Evolutionary conservation across 2,888 invertebrate species (phyloP), one percentile per base, ranked within the genome.

Genomic region (Macropis europaea): DNA sequence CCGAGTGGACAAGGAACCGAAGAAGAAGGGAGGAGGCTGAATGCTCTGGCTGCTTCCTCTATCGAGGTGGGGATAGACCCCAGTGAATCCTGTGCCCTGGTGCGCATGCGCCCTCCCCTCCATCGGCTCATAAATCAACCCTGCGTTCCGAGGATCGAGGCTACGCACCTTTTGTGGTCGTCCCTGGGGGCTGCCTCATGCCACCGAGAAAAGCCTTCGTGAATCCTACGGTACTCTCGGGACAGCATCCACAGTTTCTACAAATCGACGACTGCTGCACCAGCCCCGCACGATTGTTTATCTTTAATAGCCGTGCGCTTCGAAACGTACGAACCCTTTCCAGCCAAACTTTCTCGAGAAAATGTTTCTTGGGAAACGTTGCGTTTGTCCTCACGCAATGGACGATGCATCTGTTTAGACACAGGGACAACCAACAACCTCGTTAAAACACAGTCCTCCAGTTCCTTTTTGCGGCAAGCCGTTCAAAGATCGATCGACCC

Each of bases 1-100:
- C 86, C 77, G 84, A 84, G 87, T 88, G 88, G 89, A 88, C 87
- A 89, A 84, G 83, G 82, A 86, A 83, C 81, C 79, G 71, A 64
- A 56, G 82, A 84, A 84, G 87, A 84, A 86, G 86, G 87, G 84
- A 85, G 84, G 77, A 82, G 82, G 77, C 80, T 72, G 77, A 73
- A 76, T 72, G 69, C 78, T 75, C 66, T 54, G 53, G 48, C 76
- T 52, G 56, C 52, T 63, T 72, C 50, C 67, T 59, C 64, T 43
- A 57, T 47, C 34, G 67, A 75, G 72, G 84, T 75, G 84, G 84
- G 84, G 84, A 75, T 83, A 79, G 73, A 71, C 60, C 77, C 69
- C 68, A 52, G 71, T 60, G 76, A 73, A 73, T 76, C 76, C 69
- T 63, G 45, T 5, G 19, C 42, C 24, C 43, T 13, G 42, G 40